A percentile compares a stretch with the other conserved stretches of the same genome.
phyloP scores from a whole-genome alignment of 2,113 vertebrate genomes.

The Poeciliopsis turrubarensis region DNA sequence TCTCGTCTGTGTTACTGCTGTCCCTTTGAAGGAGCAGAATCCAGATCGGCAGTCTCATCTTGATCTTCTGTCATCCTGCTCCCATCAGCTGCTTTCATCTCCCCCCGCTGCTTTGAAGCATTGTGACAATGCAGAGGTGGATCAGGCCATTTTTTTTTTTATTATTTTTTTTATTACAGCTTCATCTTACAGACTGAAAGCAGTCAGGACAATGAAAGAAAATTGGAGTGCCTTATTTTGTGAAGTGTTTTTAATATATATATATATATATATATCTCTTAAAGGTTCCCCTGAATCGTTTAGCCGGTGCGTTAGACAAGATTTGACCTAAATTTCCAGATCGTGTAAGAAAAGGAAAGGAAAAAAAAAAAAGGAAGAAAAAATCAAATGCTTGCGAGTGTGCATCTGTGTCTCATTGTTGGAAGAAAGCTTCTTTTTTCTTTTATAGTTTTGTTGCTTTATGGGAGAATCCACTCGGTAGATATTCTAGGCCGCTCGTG shows the following conservation, averaged over 20 bases:
- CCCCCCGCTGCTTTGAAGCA: slow-evolving; percentile 61
- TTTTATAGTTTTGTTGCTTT: slow-evolving; percentile 34
- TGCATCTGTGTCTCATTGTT: slow-evolving; percentile 42
- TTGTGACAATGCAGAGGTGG: slow-evolving; percentile 68
- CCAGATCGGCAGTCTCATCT: slow-evolving; percentile 57
- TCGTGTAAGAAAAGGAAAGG: slow-evolving; percentile 36
- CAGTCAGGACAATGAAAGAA: slow-evolving; percentile 60
- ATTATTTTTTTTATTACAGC: slow-evolving; percentile 25
- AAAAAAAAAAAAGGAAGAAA: slow-evolving; percentile 27
- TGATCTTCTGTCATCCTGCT: slow-evolving; percentile 58
- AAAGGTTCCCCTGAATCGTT: slow-evolving; percentile 53
- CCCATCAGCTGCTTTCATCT: slow-evolving; percentile 61
- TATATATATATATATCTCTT: slow-evolving; percentile 45
- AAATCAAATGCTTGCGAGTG: slow-evolving; percentile 14
- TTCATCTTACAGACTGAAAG: slow-evolving; percentile 60
- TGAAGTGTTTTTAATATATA: slow-evolving; percentile 57
- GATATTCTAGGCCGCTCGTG: slow-evolving; percentile 26
- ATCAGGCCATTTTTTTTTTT: slow-evolving; percentile 47
- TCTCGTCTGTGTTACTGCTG: slow-evolving; percentile 16
- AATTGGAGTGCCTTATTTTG: slow-evolving; percentile 64
- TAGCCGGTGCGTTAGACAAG: slow-evolving; percentile 47
- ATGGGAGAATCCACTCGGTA: slow-evolving; percentile 54
- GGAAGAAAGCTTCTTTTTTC: slow-evolving; percentile 31
- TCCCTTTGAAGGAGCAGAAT: slow-evolving; percentile 57
- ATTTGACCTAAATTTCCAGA: slow-evolving; percentile 57